Conservation (phyloP, 2,888 invertebrate species). For the Liposcelis brunnea region DNA sequence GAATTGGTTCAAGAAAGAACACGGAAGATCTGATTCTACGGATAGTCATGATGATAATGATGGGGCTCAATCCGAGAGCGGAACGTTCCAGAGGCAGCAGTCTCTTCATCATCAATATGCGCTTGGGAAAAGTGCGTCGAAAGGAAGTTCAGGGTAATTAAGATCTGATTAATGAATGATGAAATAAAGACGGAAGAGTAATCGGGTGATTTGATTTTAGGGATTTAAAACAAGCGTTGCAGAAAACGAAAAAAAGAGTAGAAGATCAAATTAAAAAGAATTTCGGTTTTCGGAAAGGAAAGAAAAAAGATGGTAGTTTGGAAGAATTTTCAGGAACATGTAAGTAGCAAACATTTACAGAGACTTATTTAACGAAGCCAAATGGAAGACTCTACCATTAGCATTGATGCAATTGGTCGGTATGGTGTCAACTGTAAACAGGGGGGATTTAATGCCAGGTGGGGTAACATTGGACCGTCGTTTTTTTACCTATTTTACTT, state of each 20-base stretch:
- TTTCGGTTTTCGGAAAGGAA: conserved; percentile 64
- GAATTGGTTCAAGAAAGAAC: conserved; percentile 39
- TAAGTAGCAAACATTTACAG: no score
- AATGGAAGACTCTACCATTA: no score
- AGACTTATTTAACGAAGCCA: no score
- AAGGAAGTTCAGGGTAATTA: conserved; percentile 20
- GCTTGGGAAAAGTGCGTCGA: conserved; percentile 20
- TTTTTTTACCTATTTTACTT: no score
- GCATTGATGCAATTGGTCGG: no score
- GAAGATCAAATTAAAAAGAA: conserved; percentile 70
- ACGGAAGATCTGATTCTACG: conserved; percentile 29
- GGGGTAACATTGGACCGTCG: no score
- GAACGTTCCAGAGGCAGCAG: conserved; percentile 29
- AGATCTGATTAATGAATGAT: conserved; percentile 21
- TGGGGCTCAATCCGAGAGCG: conserved; percentile 33
- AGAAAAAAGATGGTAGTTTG: conserved; percentile 73
- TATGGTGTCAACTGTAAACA: no score
- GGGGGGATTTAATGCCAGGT: no score
- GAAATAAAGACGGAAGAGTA: conserved; percentile 3
- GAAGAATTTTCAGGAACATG: conserved; percentile 70
- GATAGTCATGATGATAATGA: conserved; percentile 30
- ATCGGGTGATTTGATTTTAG: conserved; percentile 1
- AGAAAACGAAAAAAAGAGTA: conserved; percentile 71
- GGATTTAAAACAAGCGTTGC: conserved; percentile 25
- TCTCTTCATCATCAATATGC: conserved; percentile 28